Conservation (phyloP, 1,140 invertebrate genomes). For the Drosophila orena region DNA sequence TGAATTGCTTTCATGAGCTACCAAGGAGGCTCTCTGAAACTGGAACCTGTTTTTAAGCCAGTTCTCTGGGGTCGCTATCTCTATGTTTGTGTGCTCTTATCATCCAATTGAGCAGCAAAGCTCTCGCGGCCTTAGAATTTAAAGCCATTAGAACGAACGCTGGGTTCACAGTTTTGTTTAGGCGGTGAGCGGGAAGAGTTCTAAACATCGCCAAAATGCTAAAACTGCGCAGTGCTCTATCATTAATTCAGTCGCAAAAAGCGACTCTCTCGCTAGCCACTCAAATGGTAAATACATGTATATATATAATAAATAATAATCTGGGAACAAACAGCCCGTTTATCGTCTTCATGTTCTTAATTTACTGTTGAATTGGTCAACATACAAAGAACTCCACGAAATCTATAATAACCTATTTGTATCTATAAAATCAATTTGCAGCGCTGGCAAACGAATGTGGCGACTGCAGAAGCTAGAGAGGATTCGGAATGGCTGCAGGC, state of each 20-base stretch:
- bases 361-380: not conserved
- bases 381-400: not conserved
- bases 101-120: conserved; percentile 16
- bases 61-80: conserved; percentile 10
- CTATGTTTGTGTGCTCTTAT: conserved; percentile 13
- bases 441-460: conserved; percentile 59
- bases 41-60: conserved; percentile 8
- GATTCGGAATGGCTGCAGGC: conserved; percentile 51
- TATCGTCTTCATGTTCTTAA: not conserved
- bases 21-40: conserved; percentile 7
- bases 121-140: conserved; percentile 18
- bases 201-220: conserved; percentile 43
- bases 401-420: too few species aligned
- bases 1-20: not conserved
- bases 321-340: not conserved
- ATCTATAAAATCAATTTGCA: conserved; percentile 2
- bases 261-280: conserved; percentile 9
- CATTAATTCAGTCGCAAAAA: conserved; percentile 38
- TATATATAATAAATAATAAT: conserved; percentile 13
- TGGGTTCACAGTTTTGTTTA: conserved; percentile 21
- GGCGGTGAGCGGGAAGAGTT: conserved; percentile 17
- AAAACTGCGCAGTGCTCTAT: conserved; percentile 37
- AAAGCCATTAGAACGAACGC: conserved; percentile 5
- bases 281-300: conserved; percentile 10
- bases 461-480: conserved; percentile 21